phyloP scores from a whole-genome alignment of 2,888 invertebrate genomes.

The Cheilosia grossa region DNA sequence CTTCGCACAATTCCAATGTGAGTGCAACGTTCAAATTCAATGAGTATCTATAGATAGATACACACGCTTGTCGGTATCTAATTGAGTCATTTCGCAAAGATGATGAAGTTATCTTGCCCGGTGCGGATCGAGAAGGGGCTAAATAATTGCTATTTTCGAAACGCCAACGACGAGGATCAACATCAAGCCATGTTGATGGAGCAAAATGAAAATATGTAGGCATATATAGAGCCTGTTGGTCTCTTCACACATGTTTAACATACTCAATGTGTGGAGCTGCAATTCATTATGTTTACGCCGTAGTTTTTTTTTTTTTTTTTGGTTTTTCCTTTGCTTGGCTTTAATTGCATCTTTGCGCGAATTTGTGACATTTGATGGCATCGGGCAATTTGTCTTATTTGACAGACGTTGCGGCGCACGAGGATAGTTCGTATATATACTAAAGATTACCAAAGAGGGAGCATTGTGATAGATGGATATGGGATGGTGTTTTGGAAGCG shows the following conservation, averaged over 20 bases:
- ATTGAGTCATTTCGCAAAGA: slow-evolving; percentile 77
- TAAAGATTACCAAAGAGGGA: slow-evolving; percentile 36
- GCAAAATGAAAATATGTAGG: slow-evolving; percentile 1
- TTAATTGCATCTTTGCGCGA: slow-evolving; percentile 69
- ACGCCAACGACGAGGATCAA: slow-evolving; percentile 8
- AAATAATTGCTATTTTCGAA: slow-evolving; percentile 68
- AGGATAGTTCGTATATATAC: slow-evolving; percentile 14
- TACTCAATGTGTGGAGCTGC: slow-evolving; percentile 76
- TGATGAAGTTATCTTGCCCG: slow-evolving; percentile 60
- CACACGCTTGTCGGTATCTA: slow-evolving; percentile 67
- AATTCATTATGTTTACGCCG: slow-evolving; percentile 66
- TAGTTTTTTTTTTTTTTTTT: background rate
- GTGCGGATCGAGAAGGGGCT: slow-evolving; percentile 35
- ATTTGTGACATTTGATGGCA: slow-evolving; percentile 72
- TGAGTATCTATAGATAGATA: slow-evolving; percentile 46
- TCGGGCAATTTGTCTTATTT: slow-evolving; percentile 72
- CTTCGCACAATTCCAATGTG: slow-evolving; percentile 46
- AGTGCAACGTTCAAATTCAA: slow-evolving; percentile 52
- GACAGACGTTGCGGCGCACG: slow-evolving; percentile 56
- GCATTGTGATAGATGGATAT: slow-evolving; percentile 53
- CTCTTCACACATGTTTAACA: slow-evolving; percentile 75
- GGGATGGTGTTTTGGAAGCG: slow-evolving; percentile 58
- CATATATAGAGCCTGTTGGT: slow-evolving; percentile 31
- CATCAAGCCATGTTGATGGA: slow-evolving; percentile 1
- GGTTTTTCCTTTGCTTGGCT: slow-evolving; percentile 11